phyloP scores from a whole-genome alignment of 2,888 invertebrate genomes.

The Acutogordius australiensis region DNA sequence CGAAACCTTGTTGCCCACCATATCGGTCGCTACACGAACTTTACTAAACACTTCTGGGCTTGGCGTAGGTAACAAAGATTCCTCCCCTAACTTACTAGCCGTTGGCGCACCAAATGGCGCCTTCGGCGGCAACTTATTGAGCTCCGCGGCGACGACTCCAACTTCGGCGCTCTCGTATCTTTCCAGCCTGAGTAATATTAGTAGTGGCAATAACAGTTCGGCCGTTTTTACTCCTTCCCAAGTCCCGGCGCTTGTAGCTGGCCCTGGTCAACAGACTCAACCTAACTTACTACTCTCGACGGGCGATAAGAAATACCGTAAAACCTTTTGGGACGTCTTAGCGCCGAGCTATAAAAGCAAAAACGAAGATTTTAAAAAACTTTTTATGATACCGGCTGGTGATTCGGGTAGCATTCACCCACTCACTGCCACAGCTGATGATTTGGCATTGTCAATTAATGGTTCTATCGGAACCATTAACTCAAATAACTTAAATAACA shows the following conservation, averaged over 20 bases:
- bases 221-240: background rate
- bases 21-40: background rate
- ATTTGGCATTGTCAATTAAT: no score
- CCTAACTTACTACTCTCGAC: no score
- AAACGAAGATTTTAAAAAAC: constrained; percentile 59
- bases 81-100: no score
- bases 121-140: background rate
- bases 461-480: no score
- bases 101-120: no score
- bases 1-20: background rate
- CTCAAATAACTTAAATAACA: no score
- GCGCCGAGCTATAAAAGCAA: constrained; percentile 65
- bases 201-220: background rate
- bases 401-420: no score
- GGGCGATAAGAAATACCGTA: background rate
- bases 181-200: no score
- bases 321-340: constrained; percentile 15
- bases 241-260: no score
- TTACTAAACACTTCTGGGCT: background rate
- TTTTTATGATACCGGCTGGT: constrained; percentile 62
- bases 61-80: no score
- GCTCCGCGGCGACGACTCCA: background rate
- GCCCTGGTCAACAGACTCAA: no score
- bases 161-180: no score
- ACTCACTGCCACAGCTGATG: background rate